Base-by-base conservation (phyloP, 2,888 invertebrate genomes). In the Trimorus sp. region DNA sequence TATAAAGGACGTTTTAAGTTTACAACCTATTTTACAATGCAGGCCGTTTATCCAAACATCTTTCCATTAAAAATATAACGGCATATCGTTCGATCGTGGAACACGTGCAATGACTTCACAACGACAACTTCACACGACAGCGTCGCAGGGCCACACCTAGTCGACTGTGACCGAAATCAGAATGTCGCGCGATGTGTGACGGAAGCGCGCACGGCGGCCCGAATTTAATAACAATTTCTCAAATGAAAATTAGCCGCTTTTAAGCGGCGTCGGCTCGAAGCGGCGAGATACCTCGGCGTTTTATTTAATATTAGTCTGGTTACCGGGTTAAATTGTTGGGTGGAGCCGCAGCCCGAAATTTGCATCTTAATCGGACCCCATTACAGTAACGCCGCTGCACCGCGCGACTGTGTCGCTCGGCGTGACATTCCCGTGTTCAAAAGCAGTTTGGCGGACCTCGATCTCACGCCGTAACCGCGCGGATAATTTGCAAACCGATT, bases 331-430 rank as follows among this genome's bases (percentile, higher is more conserved):
- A 90, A 90, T 90, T 89, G 90, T 89, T 87, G 89, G 85, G 85
- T 83, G 87, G 85, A 82, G 86, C 83, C 83, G 73, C 85, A 77
- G 84, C 77, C 85, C 85, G 84, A 86, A 90, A 91, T 91, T 90
- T 90, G 89, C 90, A 90, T 91, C 90, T 90, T 91, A 91, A 91
- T 90, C 90, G 89, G 88, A 86, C 86, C 89, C 89, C 87, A 89
- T 90, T 90, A 90, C 87, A 85, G 87, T 89, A 89, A 90, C 90
- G 87, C 88, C 88, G 87, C 89, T 89, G 88, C 86, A 86, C 79
- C 80, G 82, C 84, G 79, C 84, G 78, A 51, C 56, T 63, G 62
- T 83, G 77, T 69, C 83, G 51, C 73, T 68, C 66, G 62, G 62
- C 77, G 69, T 68, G 85, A 84, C 78, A 82, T 83, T 83, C 59